Evolutionary conservation across 2,888 invertebrate genomes (phyloP).

Genomic region (Nymphalis urticae): DNA sequence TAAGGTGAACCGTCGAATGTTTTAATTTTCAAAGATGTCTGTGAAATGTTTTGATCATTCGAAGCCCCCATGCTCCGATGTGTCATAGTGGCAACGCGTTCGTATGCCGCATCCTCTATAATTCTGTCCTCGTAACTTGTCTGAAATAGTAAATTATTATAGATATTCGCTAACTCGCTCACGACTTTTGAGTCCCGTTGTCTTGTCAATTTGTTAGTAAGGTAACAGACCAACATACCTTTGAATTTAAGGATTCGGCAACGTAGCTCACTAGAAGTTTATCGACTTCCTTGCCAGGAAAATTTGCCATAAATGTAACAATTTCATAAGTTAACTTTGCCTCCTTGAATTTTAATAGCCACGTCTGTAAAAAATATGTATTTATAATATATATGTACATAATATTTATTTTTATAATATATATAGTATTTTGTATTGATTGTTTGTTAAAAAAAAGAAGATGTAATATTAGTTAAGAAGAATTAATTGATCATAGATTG

Average conservation of each 20-base stretch:
- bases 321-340: slow-evolving; percentile 85
- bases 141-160: slow-evolving; percentile 17
- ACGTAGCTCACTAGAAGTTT: slow-evolving; percentile 57
- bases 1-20: slow-evolving; percentile 14
- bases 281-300: slow-evolving; percentile 54
- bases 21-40: slow-evolving; percentile 43
- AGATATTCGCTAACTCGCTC: no score
- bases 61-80: slow-evolving; percentile 54
- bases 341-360: slow-evolving; percentile 88
- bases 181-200: no score
- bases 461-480: no score
- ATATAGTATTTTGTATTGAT: no score
- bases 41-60: slow-evolving; percentile 53
- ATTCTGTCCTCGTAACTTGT: slow-evolving; percentile 49
- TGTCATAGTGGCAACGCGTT: slow-evolving; percentile 63
- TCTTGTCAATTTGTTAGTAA: not conserved
- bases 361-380: slow-evolving; percentile 69
- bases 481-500: no score
- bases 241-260: slow-evolving; percentile 49
- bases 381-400: no score
- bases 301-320: slow-evolving; percentile 52
- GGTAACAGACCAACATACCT: slow-evolving; percentile 18
- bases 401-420: no score
- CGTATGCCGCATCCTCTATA: slow-evolving; percentile 61
- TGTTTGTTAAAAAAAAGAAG: no score